Evolutionary conservation across 2,797 vertebrate species (phyloP), one percentile per base, ranked within the genome.

Genomic region (Anniella stebbinsi): DNA sequence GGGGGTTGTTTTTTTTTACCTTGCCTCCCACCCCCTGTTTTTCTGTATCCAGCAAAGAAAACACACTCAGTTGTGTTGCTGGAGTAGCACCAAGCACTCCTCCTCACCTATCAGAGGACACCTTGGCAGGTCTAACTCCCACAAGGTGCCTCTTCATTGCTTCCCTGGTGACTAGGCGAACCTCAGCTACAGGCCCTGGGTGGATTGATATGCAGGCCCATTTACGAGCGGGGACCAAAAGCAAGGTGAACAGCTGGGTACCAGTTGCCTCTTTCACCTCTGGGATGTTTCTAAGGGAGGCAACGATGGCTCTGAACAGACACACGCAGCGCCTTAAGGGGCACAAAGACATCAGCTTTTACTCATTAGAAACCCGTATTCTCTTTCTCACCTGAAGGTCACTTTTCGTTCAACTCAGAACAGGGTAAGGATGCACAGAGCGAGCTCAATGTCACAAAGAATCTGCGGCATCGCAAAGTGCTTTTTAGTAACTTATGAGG

Each of bases 221-320:
- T 63, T 83, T 83, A 70, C 76, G n/a, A 86, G 83, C 33, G 73
- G 80, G 80, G 30, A 73, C 78, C 70, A 45, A 66, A 82, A 87
- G 78, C 57, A 57, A 66, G 13, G 73, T 25, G 86, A 90, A 77
- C 89, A 90, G 85, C 85, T 90, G 86, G 86, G 8, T 60, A 77
- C 72, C 89, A 90, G 89, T 85, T 90, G 89, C 86, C 88, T 60
- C 38, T 69, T 41, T 69, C 10, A 5, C 89, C 66, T 67, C 80
- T 69, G 89, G 89, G 89, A 84, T 87, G 80, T 76, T 69, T 83
- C 72, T 67, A 28, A 36, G 80, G n/a, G 89, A 90, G 60, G 13
- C 15, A 28, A 54, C 1, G 30, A 21, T n/a, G 89, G 83, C 73
- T 77, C 89, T 77, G 85, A 77, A 84, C 86, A 83, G 89, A 76